These are phyloP conservation scores for Telmatochromis brachygnathus DNA, from an alignment of 2,113 vertebrate species.

Conservation along the genomic window DNA sequence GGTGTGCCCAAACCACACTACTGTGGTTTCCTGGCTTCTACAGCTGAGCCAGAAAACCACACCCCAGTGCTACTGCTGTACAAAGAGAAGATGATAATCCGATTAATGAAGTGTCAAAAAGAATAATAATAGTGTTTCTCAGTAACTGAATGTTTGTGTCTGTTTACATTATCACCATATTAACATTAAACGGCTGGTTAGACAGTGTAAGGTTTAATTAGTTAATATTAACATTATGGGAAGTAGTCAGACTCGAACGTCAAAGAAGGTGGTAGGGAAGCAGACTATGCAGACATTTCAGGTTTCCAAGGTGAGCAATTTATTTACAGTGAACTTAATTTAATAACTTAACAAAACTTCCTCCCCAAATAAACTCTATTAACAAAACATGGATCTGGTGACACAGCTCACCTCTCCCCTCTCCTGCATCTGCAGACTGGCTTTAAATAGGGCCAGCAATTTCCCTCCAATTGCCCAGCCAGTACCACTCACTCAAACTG, in stretches of 20 bases:
- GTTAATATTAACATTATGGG: rapidly evolving
- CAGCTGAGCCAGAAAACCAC: not conserved
- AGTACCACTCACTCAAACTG: too few relatives aligned
- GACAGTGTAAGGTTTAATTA: not conserved
- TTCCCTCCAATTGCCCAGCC: too few relatives aligned
- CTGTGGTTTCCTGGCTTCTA: not conserved
- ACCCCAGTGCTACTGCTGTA: not conserved
- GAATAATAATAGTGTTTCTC: not conserved
- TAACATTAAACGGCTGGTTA: not conserved
- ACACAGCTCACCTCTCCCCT: too few relatives aligned
- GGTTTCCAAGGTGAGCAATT: too few relatives aligned
- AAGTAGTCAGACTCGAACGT: too few relatives aligned
- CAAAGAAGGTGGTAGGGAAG: too few relatives aligned
- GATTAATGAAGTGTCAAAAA: not conserved
- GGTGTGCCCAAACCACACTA: not conserved
- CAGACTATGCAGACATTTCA: too few relatives aligned
- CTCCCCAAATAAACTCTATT: too few relatives aligned
- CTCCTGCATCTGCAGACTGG: too few relatives aligned
- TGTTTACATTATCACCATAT: not conserved
- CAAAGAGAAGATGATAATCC: not conserved
- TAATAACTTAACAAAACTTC: too few relatives aligned
- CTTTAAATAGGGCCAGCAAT: too few relatives aligned
- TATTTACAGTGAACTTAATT: too few relatives aligned
- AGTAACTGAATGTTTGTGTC: not conserved
- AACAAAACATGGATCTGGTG: rapidly evolving